These are phyloP conservation scores for Butastur rufipennis DNA, from an alignment of 2,113 vertebrate genomes.

Conservation along the genomic window DNA sequence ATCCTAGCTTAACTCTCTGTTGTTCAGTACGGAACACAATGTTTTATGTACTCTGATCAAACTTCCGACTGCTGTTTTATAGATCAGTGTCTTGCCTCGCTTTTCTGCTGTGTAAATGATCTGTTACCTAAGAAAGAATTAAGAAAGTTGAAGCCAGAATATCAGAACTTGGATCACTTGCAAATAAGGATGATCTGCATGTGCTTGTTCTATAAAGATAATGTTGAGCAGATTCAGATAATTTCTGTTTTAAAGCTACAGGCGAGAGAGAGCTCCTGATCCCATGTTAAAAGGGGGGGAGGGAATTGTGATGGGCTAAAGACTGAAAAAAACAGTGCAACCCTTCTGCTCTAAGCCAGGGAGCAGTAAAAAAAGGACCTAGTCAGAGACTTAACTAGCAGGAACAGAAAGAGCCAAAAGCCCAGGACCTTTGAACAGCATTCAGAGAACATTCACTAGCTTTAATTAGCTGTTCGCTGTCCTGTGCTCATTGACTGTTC, in stretches of 20 bases:
- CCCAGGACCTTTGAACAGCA: constrained; percentile 20
- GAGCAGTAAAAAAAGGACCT: background rate
- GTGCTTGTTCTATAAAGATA: background rate
- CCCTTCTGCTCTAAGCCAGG: background rate
- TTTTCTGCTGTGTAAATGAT: background rate
- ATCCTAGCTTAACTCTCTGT: background rate
- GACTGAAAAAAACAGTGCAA: background rate
- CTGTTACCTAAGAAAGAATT: background rate
- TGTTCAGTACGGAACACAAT: background rate
- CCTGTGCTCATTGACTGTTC: background rate
- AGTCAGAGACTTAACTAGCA: background rate
- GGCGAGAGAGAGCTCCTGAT: background rate
- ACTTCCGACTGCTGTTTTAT: background rate
- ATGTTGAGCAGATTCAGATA: background rate
- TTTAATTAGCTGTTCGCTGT: constrained; percentile 15
- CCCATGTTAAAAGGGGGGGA: background rate
- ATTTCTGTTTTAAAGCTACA: background rate
- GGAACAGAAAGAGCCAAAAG: background rate
- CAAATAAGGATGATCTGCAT: background rate
- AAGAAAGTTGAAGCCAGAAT: background rate
- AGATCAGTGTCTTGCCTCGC: background rate
- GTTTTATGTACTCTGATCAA: background rate
- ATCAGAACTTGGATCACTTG: background rate
- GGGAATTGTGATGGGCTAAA: background rate
- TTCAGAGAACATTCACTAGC: background rate